Conservation (phyloP, 2,113 vertebrate genomes). For the Sus scrofa region DNA sequence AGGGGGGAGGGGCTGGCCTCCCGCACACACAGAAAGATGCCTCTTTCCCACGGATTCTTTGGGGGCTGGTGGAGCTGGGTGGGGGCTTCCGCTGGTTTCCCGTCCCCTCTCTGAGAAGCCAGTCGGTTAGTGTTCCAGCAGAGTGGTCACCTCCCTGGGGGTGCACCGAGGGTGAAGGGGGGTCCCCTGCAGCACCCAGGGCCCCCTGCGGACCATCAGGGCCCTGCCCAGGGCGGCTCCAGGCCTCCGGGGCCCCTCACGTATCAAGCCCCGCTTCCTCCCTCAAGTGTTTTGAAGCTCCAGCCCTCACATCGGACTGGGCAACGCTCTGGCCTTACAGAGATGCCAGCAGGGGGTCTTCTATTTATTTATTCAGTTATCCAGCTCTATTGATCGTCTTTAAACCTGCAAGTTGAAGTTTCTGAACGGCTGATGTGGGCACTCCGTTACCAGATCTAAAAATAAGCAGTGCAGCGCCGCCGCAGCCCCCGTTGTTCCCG, state of each 20-base stretch:
- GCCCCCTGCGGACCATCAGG: fast-evolving
- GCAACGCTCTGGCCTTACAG: not conserved
- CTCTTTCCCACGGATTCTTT: not conserved
- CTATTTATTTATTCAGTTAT: not conserved
- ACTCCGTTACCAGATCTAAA: not conserved
- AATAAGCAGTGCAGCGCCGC: not conserved
- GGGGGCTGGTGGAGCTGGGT: not conserved
- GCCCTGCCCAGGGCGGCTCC: not conserved
- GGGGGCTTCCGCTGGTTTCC: not conserved
- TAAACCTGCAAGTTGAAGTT: not conserved
- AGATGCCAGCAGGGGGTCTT: not conserved
- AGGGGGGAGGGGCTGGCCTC: not conserved
- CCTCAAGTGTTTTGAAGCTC: fast-evolving
- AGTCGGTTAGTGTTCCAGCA: not conserved
- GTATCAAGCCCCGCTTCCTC: not conserved
- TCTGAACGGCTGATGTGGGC: not conserved
- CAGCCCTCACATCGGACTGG: too few species aligned
- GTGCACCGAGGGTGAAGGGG: not conserved
- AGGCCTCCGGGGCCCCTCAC: not conserved
- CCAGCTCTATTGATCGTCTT: not conserved
- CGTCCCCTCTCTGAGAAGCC: not conserved
- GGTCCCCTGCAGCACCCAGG: fast-evolving
- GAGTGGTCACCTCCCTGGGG: too few species aligned
- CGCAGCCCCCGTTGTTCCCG: fast-evolving
- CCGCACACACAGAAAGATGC: fast-evolving